Percentiles rank a stretch among this genome's conserved stretches.
These are phyloP conservation scores for Lepidotrigona ventralis DNA, from an alignment of 1,140 invertebrate species.

Conservation along the genomic window DNA sequence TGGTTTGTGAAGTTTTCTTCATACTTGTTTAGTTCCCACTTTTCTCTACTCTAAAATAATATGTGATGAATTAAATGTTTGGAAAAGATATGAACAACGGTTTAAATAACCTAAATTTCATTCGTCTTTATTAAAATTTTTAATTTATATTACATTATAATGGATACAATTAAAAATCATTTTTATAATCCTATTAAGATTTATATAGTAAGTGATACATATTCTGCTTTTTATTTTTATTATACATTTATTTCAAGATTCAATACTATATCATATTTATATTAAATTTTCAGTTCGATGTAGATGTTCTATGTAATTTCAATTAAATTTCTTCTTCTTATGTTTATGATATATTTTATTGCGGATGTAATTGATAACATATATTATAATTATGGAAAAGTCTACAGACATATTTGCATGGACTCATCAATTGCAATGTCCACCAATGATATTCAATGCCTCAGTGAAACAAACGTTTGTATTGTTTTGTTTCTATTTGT, in stretches of 20 bases:
- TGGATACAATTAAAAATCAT: background rate
- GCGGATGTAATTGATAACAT: background rate
- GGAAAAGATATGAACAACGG: background rate
- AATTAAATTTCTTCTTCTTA: background rate
- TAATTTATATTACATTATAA: background rate
- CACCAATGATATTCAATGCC: slow-evolving; percentile 41
- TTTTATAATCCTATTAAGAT: background rate
- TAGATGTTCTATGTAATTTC: background rate
- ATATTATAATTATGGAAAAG: slow-evolving; percentile 33
- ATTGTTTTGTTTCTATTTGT: background rate
- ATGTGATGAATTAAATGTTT: slow-evolving; percentile 1
- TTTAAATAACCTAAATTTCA: background rate
- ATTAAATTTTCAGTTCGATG: background rate
- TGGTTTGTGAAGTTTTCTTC: background rate
- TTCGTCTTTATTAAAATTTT: background rate
- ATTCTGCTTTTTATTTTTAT: background rate
- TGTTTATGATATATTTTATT: background rate
- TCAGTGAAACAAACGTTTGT: slow-evolving; percentile 50
- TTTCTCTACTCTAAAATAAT: background rate
- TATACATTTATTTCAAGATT: background rate
- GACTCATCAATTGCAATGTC: slow-evolving; percentile 40
- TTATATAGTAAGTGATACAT: background rate
- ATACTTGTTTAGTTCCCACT: background rate
- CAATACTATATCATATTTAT: background rate
- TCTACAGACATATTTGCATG: slow-evolving; percentile 42